These are phyloP conservation scores for Plemyria rubiginata DNA, from an alignment of 2,888 invertebrate species.

Conservation along the genomic window DNA sequence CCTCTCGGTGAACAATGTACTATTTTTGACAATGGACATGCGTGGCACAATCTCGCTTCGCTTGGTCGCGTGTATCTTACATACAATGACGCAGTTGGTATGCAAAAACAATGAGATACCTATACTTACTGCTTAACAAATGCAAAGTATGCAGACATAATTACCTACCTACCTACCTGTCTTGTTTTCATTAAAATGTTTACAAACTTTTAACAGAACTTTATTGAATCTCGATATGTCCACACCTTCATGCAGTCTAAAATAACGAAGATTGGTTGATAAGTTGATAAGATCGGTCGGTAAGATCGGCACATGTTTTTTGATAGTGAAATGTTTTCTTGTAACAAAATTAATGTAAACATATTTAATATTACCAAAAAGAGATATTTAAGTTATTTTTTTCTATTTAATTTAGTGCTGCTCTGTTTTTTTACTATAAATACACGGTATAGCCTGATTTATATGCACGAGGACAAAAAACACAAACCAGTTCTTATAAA, in stretches of 20 bases:
- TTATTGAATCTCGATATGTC: too few species aligned
- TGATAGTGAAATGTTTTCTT: constrained; percentile 3
- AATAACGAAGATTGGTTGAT: too few species aligned
- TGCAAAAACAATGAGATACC: not conserved
- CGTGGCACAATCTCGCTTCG: not conserved
- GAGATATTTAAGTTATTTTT: constrained; percentile 11
- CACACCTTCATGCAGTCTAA: too few species aligned
- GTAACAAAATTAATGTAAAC: constrained; percentile 1
- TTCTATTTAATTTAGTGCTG: constrained; percentile 4
- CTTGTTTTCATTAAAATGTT: constrained; percentile 34
- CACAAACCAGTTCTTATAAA: not conserved
- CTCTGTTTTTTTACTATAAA: constrained; percentile 13
- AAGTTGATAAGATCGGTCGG: too few species aligned
- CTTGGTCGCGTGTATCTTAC: not conserved
- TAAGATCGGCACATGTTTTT: not conserved
- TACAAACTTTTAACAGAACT: constrained; percentile 26
- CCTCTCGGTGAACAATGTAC: too few species aligned
- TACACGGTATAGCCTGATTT: constrained; percentile 4
- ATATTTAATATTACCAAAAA: constrained; percentile 1
- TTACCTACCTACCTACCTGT: not conserved
- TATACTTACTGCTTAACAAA: not conserved
- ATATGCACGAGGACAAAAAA: not conserved
- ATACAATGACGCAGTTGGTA: not conserved
- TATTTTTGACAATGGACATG: not conserved
- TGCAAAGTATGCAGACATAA: constrained; percentile 21